Base-by-base conservation (phyloP, 2,888 invertebrate genomes). In the Ligdia adustata region DNA sequence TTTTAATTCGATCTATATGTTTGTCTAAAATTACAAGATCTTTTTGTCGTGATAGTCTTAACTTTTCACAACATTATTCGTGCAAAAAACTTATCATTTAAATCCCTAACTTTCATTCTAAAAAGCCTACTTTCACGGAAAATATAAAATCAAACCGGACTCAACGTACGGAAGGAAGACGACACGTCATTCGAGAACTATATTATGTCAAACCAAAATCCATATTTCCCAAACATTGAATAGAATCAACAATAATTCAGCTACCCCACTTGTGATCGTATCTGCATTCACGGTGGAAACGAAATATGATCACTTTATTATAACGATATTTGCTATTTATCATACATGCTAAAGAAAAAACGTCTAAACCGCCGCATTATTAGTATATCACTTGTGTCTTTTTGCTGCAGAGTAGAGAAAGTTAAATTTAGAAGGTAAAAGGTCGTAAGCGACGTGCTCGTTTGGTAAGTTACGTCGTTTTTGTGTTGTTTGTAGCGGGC, bases 291-390 rank as follows among this genome's bases (percentile, higher is more conserved):
- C 64, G 59, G 65, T 59, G 49, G 86, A 82, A 87, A 58, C 49
- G 87, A 82, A 87, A 88, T 77, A 79, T 75, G 86, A 88, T 85
- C 75, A 62, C 66, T 78, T 86, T 83, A 82, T 88, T 88, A 87
- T 86, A 85, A 83, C 84, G 85, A 86, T 88, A 88, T 86, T 84
- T 75, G 79, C 76, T 78, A 79, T 75, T 78, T 81, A 70, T 76
- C 16, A 11, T 1, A 12, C 9, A 13, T 1, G 0, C 12, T 13
- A 42, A 6, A 4, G 9, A 3, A n/a, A 32, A 47, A 37, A 37
- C 2, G 41, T 20, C 35, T 9, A 32, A 41, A 47, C 26, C 24
- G 5, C 14, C 38, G 11, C 11, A 7, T 15, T 1, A 3, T 9
- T 31, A 3, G 6, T n/a, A 11, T 9, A 13, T 24, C 2, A 4